Percentiles rank a stretch among this genome's conserved stretches.
phyloP scores from a whole-genome alignment of 92 coral and sea anemone genomes.

The Meandrina meandrites region DNA sequence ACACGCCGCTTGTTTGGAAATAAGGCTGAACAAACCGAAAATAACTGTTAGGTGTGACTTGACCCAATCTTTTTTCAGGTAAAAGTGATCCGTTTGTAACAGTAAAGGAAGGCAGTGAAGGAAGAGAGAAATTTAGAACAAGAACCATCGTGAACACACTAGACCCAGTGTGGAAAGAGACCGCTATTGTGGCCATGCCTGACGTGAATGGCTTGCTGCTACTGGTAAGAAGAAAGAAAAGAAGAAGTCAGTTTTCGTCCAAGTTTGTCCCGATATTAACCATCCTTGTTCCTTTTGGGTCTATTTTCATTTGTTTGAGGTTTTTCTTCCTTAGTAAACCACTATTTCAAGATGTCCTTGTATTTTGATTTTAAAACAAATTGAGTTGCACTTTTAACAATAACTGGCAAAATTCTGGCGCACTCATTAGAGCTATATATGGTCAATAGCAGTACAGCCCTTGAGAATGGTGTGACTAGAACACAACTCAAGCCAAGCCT shows the following conservation, averaged over 20 bases:
- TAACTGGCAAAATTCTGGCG: background rate
- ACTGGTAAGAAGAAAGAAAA: constrained; percentile 72
- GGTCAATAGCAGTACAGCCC: too few relatives aligned
- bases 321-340: background rate
- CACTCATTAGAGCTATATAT: too few relatives aligned
- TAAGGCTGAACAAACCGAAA: too few relatives aligned
- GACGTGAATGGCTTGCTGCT: constrained; percentile 60
- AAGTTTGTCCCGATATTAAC: too few relatives aligned
- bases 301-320: too few relatives aligned
- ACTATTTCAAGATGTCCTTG: background rate
- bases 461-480: too few relatives aligned
- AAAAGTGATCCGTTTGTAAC: constrained; percentile 91
- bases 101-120: constrained; percentile 64
- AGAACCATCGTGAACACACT: constrained; percentile 71
- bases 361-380: background rate
- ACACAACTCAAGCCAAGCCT: too few relatives aligned
- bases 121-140: constrained; percentile 73
- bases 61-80: constrained; percentile 40
- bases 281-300: too few relatives aligned
- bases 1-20: too few relatives aligned
- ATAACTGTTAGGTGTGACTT: too few relatives aligned
- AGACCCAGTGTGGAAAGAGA: constrained; percentile 83
- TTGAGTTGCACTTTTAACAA: background rate
- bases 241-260: background rate
- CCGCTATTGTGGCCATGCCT: constrained; percentile 74